phyloP scores from a whole-genome alignment of 2,797 vertebrate species.

The Propithecus deckenii region DNA sequence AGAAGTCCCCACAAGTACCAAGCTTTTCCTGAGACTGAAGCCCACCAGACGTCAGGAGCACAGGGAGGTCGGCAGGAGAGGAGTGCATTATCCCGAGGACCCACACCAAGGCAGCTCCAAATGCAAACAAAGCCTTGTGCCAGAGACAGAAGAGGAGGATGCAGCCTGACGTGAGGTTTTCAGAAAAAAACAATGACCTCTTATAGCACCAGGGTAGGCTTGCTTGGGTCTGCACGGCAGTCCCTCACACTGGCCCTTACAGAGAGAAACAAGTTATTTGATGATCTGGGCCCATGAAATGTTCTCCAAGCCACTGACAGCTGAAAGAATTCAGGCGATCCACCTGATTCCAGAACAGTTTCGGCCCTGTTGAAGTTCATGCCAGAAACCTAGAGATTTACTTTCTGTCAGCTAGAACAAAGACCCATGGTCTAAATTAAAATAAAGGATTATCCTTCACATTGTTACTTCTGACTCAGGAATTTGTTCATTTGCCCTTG shows the following conservation, averaged over 20 bases:
- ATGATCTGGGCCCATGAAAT: slow-evolving; percentile 40
- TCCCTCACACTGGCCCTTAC: neutral
- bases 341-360: slow-evolving; percentile 35
- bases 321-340: slow-evolving; percentile 39
- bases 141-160: neutral
- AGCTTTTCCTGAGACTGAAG: slow-evolving; percentile 57
- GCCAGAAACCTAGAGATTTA: slow-evolving; percentile 28
- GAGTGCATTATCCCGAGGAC: neutral
- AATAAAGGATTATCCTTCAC: slow-evolving; percentile 66
- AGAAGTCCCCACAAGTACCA: slow-evolving; percentile 37
- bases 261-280: slow-evolving; percentile 41
- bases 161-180: slow-evolving; percentile 52
- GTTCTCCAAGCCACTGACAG: slow-evolving; percentile 13
- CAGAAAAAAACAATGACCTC: slow-evolving; percentile 39
- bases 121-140: slow-evolving; percentile 62
- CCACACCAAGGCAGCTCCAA: slow-evolving; percentile 27
- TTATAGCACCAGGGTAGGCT: slow-evolving; percentile 62
- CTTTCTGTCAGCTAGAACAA: slow-evolving; percentile 55
- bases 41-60: neutral
- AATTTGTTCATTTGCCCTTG: slow-evolving; percentile 46
- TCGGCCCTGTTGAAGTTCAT: slow-evolving; percentile 15
- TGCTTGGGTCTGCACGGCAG: slow-evolving; percentile 54
- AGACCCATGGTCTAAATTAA: slow-evolving; percentile 52
- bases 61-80: neutral
- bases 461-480: slow-evolving; percentile 46